Base-by-base conservation (phyloP, 2,797 vertebrate species). In the Molossus alvarezi region DNA sequence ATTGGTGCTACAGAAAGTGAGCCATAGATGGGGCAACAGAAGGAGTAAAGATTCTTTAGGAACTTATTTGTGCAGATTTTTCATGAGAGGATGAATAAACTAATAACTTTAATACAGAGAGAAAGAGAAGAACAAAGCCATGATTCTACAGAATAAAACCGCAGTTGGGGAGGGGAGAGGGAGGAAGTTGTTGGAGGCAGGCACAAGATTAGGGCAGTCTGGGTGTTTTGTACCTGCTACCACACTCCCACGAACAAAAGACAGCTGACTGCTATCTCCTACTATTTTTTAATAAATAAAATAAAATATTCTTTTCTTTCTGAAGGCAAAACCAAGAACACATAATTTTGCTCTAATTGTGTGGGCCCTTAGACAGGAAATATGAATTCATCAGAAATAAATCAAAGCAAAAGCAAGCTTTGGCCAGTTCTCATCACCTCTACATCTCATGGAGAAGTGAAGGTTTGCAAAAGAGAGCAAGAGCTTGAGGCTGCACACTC, bases 221-320 rank as follows among this genome's bases (percentile, higher is more conserved):
- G 18, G 15, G 83, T 37, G 20, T 76, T 90, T 83, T n/a, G 57
- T 93, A 48, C 60, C 87, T 60, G 25, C 53, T 94, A 64, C 82
- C 29, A 85, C 51, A 79, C 58, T 77, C n/a, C 37, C 20, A 29
- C 79, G 94, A 90, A 96, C 77, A 95, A 79, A 37, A n/a, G n/a
- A n/a, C n/a, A n/a, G 88, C 55, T 75, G 27, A 82, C 69, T 81
- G n/a, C 20, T 75, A 27, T 29, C 20, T 94, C 73, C 76, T 21
- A 83, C 15, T 29, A 41, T 14, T 64, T 58, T 75, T 71, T 69
- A 48, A 33, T 33, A 33, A 33, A 33, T 33, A 33, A 33, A 33
- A 33, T 33, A 33, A 81, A 81, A 76, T 14, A 41, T 17, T 45
- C 23, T 51, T 87, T 27, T 58, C 21, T 37, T 92, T 94, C 79